A percentile compares a stretch with the other conserved stretches of the same genome.
These are phyloP conservation scores for Sebastes jordani DNA, from an alignment of 2,797 vertebrate genomes.

Conservation along the genomic window DNA sequence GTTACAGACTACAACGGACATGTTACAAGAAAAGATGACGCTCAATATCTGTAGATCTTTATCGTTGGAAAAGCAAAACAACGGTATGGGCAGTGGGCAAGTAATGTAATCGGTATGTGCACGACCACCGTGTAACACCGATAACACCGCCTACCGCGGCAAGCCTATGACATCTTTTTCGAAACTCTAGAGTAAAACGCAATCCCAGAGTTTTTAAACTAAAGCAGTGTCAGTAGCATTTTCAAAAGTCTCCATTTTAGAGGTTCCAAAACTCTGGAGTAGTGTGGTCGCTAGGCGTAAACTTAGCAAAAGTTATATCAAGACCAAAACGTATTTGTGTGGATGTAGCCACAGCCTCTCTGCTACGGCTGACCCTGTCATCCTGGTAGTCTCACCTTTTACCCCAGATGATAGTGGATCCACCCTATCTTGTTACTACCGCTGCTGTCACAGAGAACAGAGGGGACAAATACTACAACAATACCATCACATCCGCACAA, in stretches of 20 bases:
- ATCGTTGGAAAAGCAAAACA: too few relatives aligned
- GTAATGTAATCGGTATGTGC: too few relatives aligned
- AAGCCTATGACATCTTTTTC: too few relatives aligned
- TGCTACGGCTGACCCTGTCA: not conserved
- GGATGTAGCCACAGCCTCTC: not conserved
- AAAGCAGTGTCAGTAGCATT: not conserved
- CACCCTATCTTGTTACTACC: constrained; percentile 21
- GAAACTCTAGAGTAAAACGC: too few relatives aligned
- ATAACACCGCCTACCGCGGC: too few relatives aligned
- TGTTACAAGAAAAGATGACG: too few relatives aligned
- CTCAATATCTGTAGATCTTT: too few relatives aligned
- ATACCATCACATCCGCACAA: not conserved
- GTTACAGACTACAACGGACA: too few relatives aligned
- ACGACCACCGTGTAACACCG: too few relatives aligned
- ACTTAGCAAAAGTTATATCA: not conserved
- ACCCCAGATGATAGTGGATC: constrained; percentile 1
- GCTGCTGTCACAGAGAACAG: not conserved
- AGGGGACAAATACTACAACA: not conserved
- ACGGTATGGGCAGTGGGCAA: too few relatives aligned
- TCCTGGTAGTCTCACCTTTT: not conserved
- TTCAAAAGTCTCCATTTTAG: not conserved
- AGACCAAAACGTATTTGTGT: not conserved
- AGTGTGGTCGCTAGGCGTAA: not conserved
- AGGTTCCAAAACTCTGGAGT: not conserved
- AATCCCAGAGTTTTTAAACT: too few relatives aligned